phyloP scores from a whole-genome alignment of 2,888 invertebrate species.

The Xylophagus ater region DNA sequence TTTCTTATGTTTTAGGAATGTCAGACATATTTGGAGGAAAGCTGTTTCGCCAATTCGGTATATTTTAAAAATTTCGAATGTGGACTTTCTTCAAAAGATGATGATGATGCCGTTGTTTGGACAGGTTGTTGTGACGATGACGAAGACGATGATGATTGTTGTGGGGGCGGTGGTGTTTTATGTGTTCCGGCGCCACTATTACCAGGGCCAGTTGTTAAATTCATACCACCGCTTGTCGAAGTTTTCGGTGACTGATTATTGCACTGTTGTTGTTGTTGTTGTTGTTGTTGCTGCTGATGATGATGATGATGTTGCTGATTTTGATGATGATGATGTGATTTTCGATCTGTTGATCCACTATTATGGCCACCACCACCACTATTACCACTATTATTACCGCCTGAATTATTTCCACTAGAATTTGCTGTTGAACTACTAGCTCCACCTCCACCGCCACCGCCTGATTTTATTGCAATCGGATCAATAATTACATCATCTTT shows the following conservation, averaged over 20 bases:
- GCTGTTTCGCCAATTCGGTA: slow-evolving; percentile 95
- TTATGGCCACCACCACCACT: slow-evolving; percentile 1
- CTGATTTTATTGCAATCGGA: slow-evolving; percentile 50
- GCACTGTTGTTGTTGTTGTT: slow-evolving; percentile 9
- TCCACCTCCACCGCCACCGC: slow-evolving; percentile 22
- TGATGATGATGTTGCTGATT: slow-evolving; percentile 4
- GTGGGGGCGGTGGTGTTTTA: too few relatives aligned
- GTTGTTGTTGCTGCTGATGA: slow-evolving; percentile 16
- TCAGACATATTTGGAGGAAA: slow-evolving; percentile 94
- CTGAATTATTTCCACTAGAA: slow-evolving; percentile 22
- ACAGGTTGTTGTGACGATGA: slow-evolving; percentile 14
- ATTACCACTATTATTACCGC: slow-evolving; percentile 1
- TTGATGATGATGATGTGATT: slow-evolving; percentile 15
- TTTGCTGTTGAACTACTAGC: slow-evolving; percentile 16
- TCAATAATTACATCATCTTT: slow-evolving; percentile 82
- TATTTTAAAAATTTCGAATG: slow-evolving; percentile 97
- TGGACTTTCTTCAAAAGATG: slow-evolving; percentile 76
- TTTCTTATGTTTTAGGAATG: slow-evolving; percentile 24
- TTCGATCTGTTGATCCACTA: slow-evolving; percentile 1
- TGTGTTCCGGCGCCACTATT: too few relatives aligned
- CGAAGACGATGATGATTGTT: slow-evolving; percentile 7
- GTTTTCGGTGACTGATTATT: too few relatives aligned
- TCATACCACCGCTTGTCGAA: too few relatives aligned
- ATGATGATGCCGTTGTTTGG: slow-evolving; percentile 42
- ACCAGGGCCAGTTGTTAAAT: slow-evolving; percentile 7